Percentiles rank a stretch among this genome's conserved stretches.
phyloP scores from a whole-genome alignment of 2,888 invertebrate genomes.

The Ischnus inquisitorius region DNA sequence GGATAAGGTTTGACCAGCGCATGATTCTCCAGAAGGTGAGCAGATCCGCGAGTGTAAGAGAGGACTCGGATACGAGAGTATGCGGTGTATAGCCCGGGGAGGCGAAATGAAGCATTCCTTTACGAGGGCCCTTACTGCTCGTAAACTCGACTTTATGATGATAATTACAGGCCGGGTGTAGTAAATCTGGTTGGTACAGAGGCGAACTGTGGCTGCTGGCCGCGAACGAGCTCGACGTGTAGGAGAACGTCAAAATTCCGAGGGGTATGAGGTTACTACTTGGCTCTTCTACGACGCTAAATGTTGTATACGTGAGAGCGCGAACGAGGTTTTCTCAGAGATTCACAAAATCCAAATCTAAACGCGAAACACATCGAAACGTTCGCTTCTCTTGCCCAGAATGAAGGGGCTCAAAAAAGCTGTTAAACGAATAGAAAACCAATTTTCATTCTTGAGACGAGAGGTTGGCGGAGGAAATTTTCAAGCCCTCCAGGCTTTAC shows the following conservation, averaged over 20 bases:
- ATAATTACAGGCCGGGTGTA: conserved; percentile 85
- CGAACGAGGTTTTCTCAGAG: conserved; percentile 55
- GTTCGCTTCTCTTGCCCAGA: background rate
- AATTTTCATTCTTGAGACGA: background rate
- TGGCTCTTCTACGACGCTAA: conserved; percentile 63
- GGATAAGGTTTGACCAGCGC: conserved; percentile 50
- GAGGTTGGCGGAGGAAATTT: background rate
- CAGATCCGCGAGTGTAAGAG: conserved; percentile 12
- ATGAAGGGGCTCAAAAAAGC: background rate
- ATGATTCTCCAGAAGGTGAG: conserved; percentile 40
- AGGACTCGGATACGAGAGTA: conserved; percentile 49
- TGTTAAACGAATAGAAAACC: background rate
- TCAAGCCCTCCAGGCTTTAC: conserved; percentile 30
- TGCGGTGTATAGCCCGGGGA: conserved; percentile 70
- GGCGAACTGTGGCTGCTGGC: conserved; percentile 18
- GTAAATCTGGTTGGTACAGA: conserved; percentile 83
- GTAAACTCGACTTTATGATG: conserved; percentile 86
- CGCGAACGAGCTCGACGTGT: conserved; percentile 35
- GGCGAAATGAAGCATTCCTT: conserved; percentile 85
- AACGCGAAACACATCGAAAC: conserved; percentile 44
- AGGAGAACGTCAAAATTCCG: conserved; percentile 56
- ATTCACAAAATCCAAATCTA: background rate
- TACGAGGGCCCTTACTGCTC: conserved; percentile 85
- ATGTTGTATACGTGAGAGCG: conserved; percentile 62
- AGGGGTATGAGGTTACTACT: conserved; percentile 37